Conservation (phyloP, 2,113 vertebrate species). For the Phaetusa simplex region DNA sequence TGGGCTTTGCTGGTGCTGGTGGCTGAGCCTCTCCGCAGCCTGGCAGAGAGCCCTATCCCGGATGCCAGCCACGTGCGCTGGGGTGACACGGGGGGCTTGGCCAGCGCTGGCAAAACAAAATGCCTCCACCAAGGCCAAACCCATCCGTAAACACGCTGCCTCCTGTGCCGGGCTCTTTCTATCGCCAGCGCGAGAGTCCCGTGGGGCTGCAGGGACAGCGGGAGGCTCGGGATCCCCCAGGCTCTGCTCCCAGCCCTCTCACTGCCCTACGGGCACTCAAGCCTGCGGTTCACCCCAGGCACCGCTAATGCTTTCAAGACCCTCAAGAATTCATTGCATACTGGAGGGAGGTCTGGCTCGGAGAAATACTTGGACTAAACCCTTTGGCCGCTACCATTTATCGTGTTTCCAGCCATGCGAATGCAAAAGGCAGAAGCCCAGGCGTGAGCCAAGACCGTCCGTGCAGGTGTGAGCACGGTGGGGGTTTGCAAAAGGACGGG, state of each 20-base stretch:
- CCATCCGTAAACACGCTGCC: rapidly evolving
- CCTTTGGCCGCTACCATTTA: background rate
- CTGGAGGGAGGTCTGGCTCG: background rate
- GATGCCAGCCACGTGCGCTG: background rate
- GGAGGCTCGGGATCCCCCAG: rapidly evolving
- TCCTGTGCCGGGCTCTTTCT: background rate
- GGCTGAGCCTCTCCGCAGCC: background rate
- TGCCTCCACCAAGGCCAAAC: rapidly evolving
- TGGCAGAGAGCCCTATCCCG: background rate
- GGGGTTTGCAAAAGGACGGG: background rate
- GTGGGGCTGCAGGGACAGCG: rapidly evolving
- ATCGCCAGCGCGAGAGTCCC: rapidly evolving
- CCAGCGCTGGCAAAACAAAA: background rate
- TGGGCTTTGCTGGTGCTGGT: background rate
- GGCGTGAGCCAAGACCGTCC: background rate
- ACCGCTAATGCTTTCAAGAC: background rate
- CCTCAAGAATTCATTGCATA: background rate
- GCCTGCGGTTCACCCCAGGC: background rate
- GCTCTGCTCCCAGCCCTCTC: background rate
- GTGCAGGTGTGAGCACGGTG: background rate
- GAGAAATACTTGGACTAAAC: background rate
- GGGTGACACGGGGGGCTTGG: background rate
- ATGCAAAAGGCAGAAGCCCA: background rate
- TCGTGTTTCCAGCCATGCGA: background rate
- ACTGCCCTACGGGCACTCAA: rapidly evolving